Evolutionary conservation across 2,113 vertebrate species (phyloP).

Genomic region (Athene cunicularia): DNA sequence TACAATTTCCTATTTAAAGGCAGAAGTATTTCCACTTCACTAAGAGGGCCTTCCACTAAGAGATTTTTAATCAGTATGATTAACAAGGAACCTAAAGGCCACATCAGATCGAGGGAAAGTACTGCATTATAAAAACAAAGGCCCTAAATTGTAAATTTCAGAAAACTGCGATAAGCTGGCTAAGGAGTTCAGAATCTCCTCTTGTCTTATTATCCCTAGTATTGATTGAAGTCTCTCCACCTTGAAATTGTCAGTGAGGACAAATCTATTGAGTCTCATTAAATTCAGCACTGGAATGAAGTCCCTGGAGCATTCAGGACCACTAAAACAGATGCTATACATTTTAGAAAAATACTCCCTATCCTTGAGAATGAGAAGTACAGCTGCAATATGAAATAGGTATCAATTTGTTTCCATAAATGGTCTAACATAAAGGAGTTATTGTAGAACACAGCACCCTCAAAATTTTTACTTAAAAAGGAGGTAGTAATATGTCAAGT

Average conservation of each 20-base stretch:
- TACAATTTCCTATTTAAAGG: not conserved
- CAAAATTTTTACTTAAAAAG: not conserved
- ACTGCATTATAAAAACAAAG: slow-evolving; percentile 48
- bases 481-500: not conserved
- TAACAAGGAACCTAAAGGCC: not conserved
- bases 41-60: not conserved
- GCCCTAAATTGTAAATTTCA: slow-evolving; percentile 51
- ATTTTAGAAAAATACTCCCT: slow-evolving; percentile 43
- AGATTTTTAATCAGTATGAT: slow-evolving; percentile 12
- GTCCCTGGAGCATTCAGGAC: slow-evolving; percentile 43
- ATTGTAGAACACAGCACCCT: not conserved
- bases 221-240: slow-evolving; percentile 69
- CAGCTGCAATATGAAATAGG: slow-evolving; percentile 33
- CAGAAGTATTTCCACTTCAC: not conserved
- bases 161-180: slow-evolving; percentile 23
- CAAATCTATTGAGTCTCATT: slow-evolving; percentile 70
- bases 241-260: slow-evolving; percentile 65
- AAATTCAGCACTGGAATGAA: slow-evolving; percentile 49
- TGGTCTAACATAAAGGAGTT: not conserved
- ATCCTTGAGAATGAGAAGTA: slow-evolving; percentile 41
- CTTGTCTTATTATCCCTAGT: slow-evolving; percentile 63
- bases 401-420: slow-evolving; percentile 21
- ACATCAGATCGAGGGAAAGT: not conserved
- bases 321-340: slow-evolving; percentile 54
- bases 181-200: slow-evolving; percentile 31